Conservation (phyloP, 2,888 invertebrate genomes). For the Trimorus sp. region DNA sequence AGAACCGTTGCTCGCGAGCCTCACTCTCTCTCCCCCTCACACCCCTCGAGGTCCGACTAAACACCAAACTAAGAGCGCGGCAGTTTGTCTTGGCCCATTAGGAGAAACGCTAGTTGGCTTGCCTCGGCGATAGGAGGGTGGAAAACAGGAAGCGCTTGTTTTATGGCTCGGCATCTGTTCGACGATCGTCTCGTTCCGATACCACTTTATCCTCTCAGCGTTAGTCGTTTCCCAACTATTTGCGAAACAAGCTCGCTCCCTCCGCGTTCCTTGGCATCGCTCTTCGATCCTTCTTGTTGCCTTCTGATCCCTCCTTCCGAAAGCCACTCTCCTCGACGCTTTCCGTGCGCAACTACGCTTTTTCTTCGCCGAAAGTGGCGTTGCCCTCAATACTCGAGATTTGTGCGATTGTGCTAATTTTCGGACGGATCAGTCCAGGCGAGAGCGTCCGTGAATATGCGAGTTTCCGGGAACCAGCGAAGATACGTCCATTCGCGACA, state of each 20-base stretch:
- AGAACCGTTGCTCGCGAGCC: constrained; percentile 52
- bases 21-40: background rate
- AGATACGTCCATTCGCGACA: too few species aligned
- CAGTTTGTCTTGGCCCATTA: constrained; percentile 82
- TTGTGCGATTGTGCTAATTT: too few species aligned
- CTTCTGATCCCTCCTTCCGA: constrained; percentile 68
- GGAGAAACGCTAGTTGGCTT: constrained; percentile 81
- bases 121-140: constrained; percentile 71
- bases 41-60: constrained; percentile 68
- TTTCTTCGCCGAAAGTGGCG: too few species aligned
- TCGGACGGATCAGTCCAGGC: too few species aligned
- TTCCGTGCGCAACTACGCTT: constrained; percentile 18
- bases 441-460: too few species aligned
- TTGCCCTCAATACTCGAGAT: too few species aligned
- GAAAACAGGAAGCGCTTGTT: constrained; percentile 80
- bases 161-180: constrained; percentile 82
- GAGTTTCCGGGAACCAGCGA: too few species aligned
- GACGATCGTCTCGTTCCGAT: constrained; percentile 82
- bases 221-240: constrained; percentile 81
- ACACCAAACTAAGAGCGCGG: constrained; percentile 76
- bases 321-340: constrained; percentile 61
- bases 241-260: constrained; percentile 78
- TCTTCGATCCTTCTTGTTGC: constrained; percentile 62
- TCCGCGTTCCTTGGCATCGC: constrained; percentile 49
- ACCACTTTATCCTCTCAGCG: constrained; percentile 81